Conservation (phyloP, 2,113 vertebrate species). For the Campylorhamphus procurvoides region DNA sequence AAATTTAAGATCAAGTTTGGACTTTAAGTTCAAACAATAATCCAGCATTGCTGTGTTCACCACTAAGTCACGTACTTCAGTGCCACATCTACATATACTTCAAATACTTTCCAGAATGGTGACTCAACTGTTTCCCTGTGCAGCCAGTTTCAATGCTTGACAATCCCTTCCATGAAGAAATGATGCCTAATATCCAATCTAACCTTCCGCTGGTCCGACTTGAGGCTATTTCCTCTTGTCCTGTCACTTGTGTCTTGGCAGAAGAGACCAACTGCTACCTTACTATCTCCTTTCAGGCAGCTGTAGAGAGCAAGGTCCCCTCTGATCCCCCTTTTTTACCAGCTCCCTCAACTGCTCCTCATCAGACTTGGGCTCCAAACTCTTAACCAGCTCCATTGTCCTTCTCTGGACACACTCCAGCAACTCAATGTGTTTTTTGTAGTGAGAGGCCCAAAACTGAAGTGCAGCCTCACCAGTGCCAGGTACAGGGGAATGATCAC, state of each 20-base stretch:
- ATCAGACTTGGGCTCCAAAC: not conserved
- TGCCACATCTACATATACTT: not conserved
- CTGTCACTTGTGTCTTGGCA: not conserved
- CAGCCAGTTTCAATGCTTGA: not conserved
- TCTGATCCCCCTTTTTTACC: not conserved
- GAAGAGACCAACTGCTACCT: rapidly evolving
- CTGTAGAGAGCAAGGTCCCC: rapidly evolving
- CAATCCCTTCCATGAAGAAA: not conserved
- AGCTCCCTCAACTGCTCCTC: not conserved
- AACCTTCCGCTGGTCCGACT: not conserved
- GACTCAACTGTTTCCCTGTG: not conserved
- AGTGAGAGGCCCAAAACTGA: not conserved
- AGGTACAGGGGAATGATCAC: not conserved
- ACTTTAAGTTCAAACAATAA: not conserved
- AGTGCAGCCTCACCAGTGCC: not conserved
- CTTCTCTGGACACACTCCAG: not conserved
- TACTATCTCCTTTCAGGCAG: not conserved
- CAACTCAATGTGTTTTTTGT: not conserved
- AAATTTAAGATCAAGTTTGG: not conserved
- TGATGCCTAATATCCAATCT: not conserved
- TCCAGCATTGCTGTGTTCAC: not conserved
- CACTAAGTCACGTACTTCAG: not conserved
- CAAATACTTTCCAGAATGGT: not conserved
- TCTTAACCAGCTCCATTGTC: not conserved
- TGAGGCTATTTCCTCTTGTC: rapidly evolving